Evolutionary conservation across 2,113 vertebrate genomes (phyloP).

Genomic region (Lichenostomus cassidix): DNA sequence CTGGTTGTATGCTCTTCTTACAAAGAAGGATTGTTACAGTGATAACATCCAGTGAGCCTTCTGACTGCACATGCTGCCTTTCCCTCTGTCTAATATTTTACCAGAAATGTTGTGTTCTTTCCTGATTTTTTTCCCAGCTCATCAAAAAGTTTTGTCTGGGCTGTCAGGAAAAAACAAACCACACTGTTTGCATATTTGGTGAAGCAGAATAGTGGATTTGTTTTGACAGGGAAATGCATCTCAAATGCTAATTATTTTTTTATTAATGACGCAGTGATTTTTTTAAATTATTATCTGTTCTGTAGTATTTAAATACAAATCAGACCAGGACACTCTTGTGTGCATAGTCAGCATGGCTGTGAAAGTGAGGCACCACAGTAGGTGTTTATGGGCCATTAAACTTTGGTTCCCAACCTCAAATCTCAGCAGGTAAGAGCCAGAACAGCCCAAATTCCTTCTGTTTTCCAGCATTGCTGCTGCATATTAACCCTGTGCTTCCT

Average conservation of each 20-base stretch:
- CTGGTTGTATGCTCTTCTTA: not conserved
- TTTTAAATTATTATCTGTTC: not conserved
- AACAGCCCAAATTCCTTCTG: not conserved
- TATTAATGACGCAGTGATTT: not conserved
- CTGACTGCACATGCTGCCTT: not conserved
- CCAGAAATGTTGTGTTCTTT: not conserved
- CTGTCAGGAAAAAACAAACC: not conserved
- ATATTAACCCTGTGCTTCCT: not conserved
- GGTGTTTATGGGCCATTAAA: constrained; percentile 16
- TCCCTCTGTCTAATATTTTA: constrained; percentile 1
- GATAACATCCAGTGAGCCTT: not conserved
- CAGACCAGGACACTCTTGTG: not conserved
- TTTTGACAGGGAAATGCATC: not conserved
- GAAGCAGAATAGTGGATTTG: not conserved
- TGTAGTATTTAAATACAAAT: not conserved
- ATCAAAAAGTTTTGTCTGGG: not conserved
- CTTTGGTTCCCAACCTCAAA: not conserved
- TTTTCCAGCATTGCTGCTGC: not conserved
- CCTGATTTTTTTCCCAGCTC: not conserved
- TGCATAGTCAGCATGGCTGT: not conserved
- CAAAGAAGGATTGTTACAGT: not conserved
- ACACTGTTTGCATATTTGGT: not conserved
- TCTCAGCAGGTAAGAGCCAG: not conserved
- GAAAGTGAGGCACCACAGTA: not conserved
- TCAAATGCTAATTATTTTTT: not conserved